Conservation (phyloP, 2,797 vertebrate genomes). For the Aphelocoma californica region DNA sequence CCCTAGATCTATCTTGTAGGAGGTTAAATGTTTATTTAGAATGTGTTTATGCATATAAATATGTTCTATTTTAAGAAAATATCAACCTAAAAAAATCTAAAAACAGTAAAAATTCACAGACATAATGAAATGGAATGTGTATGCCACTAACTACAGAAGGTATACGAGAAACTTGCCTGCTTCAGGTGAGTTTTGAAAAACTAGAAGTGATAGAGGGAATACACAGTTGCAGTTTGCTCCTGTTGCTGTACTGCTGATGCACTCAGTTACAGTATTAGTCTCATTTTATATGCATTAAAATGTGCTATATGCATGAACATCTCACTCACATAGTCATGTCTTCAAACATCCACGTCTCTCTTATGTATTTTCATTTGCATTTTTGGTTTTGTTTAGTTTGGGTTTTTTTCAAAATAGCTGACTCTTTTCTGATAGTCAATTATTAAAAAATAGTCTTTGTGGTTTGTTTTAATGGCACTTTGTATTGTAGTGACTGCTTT, state of each 20-base stretch:
- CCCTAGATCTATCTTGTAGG: background rate
- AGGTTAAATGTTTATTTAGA: background rate
- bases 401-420: background rate
- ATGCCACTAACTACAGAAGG: background rate
- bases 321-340: background rate
- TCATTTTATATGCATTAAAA: background rate
- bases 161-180: background rate
- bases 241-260: background rate
- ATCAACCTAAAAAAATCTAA: background rate
- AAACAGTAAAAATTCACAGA: background rate
- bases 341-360: background rate
- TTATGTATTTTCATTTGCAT: background rate
- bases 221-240: background rate
- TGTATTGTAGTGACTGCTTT: background rate
- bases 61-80: background rate
- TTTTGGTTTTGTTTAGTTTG: background rate
- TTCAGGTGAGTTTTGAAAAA: background rate
- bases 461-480: background rate
- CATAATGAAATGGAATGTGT: background rate
- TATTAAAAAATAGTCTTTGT: background rate
- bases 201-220: background rate
- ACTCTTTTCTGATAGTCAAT: background rate
- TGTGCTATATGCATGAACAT: background rate
- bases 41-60: background rate
- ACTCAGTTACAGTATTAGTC: background rate